Evolutionary conservation across 2,888 invertebrate species (phyloP).

Genomic region (Portevinia maculata): DNA sequence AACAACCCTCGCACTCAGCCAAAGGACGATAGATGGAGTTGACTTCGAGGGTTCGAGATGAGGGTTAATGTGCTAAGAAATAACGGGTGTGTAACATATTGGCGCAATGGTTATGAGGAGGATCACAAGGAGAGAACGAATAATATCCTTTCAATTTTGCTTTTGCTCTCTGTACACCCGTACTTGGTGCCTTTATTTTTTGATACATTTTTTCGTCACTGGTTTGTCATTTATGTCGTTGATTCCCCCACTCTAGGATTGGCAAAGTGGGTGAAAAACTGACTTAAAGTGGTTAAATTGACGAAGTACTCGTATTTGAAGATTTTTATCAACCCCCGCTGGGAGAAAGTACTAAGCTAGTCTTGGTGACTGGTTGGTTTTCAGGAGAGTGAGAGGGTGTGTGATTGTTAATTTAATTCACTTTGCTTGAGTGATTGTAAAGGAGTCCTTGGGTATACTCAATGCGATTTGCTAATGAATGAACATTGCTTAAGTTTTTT

Average conservation of each 20-base stretch:
- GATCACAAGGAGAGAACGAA: conserved; percentile 48
- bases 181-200: conserved; percentile 35
- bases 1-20: conserved; percentile 6
- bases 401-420: conserved; percentile 71
- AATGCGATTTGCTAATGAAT: conserved; percentile 64
- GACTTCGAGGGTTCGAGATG: conserved; percentile 9
- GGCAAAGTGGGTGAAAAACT: conserved; percentile 42
- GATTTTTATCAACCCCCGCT: conserved; percentile 61
- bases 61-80: conserved; percentile 63
- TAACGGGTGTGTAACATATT: conserved; percentile 72
- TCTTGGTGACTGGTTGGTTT: conserved; percentile 5
- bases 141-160: conserved; percentile 66
- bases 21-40: background rate
- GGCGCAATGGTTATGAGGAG: conserved; percentile 57
- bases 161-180: conserved; percentile 14
- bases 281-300: conserved; percentile 71
- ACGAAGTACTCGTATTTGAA: conserved; percentile 63
- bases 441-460: conserved; percentile 32
- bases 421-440: conserved; percentile 65
- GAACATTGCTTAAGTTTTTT: conserved; percentile 36
- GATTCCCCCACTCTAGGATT: conserved; percentile 47
- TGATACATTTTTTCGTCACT: conserved; percentile 35
- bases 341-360: conserved; percentile 42
- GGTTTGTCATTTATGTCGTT: conserved; percentile 63
- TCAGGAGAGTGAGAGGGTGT: conserved; percentile 13